These are phyloP conservation scores for Malurus alboscapulatus DNA, from an alignment of 2,113 vertebrate genomes.

Conservation along the genomic window DNA sequence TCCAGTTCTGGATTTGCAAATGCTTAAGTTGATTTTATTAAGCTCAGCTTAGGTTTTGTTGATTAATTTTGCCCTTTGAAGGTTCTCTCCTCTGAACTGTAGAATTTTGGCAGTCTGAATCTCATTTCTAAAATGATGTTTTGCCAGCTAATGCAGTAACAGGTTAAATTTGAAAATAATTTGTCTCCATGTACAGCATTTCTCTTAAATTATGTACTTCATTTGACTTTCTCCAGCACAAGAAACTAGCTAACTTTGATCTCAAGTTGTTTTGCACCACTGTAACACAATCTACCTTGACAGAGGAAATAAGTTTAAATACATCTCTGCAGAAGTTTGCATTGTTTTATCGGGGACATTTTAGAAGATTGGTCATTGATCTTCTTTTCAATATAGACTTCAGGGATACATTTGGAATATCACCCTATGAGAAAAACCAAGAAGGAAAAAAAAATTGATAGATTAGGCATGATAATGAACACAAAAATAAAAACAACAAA, in stretches of 20 bases:
- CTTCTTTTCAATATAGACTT: not conserved
- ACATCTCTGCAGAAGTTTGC: not conserved
- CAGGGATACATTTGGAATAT: not conserved
- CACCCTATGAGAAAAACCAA: not conserved
- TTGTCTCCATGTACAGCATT: not conserved
- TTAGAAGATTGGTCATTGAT: not conserved
- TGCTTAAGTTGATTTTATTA: not conserved
- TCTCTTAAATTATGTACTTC: not conserved
- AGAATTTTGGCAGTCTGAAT: not conserved
- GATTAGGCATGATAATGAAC: not conserved
- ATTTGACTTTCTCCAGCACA: not conserved
- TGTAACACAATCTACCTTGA: rapidly evolving
- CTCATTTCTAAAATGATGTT: not conserved
- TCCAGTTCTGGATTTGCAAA: not conserved
- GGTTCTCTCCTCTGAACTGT: not conserved
- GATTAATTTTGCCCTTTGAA: not conserved
- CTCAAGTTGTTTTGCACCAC: not conserved
- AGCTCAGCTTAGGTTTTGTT: not conserved
- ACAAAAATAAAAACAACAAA: not conserved
- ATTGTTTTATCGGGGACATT: not conserved
- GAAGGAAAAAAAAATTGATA: not conserved
- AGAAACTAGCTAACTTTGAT: not conserved
- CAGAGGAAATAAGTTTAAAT: not conserved
- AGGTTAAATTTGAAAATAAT: not conserved
- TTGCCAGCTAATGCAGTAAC: not conserved